Evolutionary conservation across 2,113 vertebrate species (phyloP), one percentile per base, ranked within the genome.

Genomic region (Perca fluviatilis): DNA sequence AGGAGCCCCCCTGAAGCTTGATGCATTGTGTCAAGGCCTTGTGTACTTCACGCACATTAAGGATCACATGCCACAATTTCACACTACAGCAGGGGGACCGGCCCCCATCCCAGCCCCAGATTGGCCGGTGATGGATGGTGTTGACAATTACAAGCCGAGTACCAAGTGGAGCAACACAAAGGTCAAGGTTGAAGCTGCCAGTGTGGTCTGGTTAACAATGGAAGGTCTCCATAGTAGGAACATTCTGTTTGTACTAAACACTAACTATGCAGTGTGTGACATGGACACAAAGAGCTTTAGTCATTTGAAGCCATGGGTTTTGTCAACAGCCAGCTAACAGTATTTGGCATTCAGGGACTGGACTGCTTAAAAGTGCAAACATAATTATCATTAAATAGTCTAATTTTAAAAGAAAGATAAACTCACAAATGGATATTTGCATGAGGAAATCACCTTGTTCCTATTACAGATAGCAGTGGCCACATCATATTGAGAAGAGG

Each of bases 31-130:
- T 94, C 89, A 91, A 86, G 88, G 91, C 88, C 94, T 94, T 94
- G 94, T 95, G 93, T 95, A 95, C 94, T 95, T 95, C 94, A 95
- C 83, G 89, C 94, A 92, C 93, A 95, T 96, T 96, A 95, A 93
- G 92, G 93, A 95, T 96, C 95, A 95, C 93, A 95, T 94, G 93
- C 92, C 92, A 92, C 95, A 93, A 96, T 96, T 95, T 96, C 95
- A 95, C 94, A 94, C 90, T 94, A 90, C 94, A 85, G 92, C 88
- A 84, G 92, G 92, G 89, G 92, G 83, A 89, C 73, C 46, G 2
- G 85, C 74, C 81, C 85, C 83, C 79, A 27, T 43, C 89, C 77
- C 51, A 3, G 63, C 51, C 81, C 81, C 77, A 77, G 85, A 92
- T 92, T 93, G 86, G 83, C 88, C 85, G 23, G 81, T 92, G 92